These are phyloP conservation scores for Acronicta psi DNA, from an alignment of 2,888 invertebrate genomes.

Conservation along the genomic window DNA sequence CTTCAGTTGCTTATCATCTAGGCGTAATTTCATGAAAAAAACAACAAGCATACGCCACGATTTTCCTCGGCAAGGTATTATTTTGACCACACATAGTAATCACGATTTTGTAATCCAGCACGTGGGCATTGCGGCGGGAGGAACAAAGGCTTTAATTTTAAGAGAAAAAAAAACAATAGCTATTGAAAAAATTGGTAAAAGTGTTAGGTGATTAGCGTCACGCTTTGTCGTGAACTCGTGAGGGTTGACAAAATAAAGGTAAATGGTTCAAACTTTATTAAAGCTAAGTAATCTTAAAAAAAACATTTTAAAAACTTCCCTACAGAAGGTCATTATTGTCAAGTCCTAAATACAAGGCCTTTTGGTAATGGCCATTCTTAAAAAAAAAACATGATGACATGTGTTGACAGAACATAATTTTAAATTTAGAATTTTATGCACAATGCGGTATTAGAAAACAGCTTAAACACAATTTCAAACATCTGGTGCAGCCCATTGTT, in stretches of 20 bases:
- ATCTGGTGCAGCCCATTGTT: conserved; percentile 31
- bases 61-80: conserved; percentile 11
- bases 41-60: conserved; percentile 36
- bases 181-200: conserved; percentile 11
- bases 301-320: no score
- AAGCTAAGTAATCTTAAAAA: neutral
- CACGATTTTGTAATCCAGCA: conserved; percentile 35
- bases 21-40: conserved; percentile 22
- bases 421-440: no score
- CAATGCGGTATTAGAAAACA: no score
- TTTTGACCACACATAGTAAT: conserved; percentile 48
- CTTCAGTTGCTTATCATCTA: conserved; percentile 4
- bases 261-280: neutral
- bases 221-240: neutral
- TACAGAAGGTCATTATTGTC: no score
- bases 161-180: conserved; percentile 1
- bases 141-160: conserved; percentile 22
- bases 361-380: no score
- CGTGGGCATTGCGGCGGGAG: conserved; percentile 14
- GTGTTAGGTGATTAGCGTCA: conserved; percentile 7
- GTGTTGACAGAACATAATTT: no score
- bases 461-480: neutral
- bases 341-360: no score
- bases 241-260: neutral
- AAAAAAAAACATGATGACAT: no score